phyloP scores from a whole-genome alignment of 2,113 vertebrate genomes.

The Triplophysa tibetana region DNA sequence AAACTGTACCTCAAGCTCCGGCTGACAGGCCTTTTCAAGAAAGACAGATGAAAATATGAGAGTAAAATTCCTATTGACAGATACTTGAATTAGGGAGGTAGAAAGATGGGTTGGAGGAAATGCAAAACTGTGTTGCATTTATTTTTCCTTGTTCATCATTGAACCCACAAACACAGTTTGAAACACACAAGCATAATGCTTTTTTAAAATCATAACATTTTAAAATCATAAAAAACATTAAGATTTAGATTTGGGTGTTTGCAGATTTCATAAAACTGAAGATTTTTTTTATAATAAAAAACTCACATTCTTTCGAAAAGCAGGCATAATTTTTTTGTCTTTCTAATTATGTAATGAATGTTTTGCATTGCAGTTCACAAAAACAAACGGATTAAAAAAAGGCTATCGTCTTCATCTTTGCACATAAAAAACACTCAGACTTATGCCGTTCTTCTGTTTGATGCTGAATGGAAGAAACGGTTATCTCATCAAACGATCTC shows the following conservation, averaged over 20 bases:
- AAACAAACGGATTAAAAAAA: neutral
- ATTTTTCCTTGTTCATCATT: slow-evolving; percentile 36
- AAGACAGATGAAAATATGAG: slow-evolving; percentile 95
- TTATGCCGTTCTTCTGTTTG: slow-evolving; percentile 57
- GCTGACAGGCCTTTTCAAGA: slow-evolving; percentile 97
- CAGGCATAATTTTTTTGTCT: too few species aligned
- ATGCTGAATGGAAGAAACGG: slow-evolving; percentile 49
- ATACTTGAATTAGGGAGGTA: slow-evolving; percentile 81
- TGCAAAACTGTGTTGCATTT: slow-evolving; percentile 43
- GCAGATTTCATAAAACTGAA: too few species aligned
- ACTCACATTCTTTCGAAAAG: too few species aligned
- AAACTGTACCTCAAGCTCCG: slow-evolving; percentile 89
- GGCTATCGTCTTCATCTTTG: neutral
- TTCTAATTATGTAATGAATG: too few species aligned
- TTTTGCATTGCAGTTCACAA: neutral
- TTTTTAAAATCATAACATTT: neutral
- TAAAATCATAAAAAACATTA: neutral
- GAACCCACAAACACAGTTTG: neutral
- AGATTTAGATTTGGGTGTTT: too few species aligned
- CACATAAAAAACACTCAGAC: slow-evolving; percentile 7
- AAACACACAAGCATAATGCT: neutral
- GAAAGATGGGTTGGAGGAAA: slow-evolving; percentile 36
- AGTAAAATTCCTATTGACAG: slow-evolving; percentile 99
- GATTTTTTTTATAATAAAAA: too few species aligned
- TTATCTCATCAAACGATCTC: slow-evolving; percentile 62